Base-by-base conservation (phyloP, 2,797 vertebrate genomes). In the Coregonus sp. region DNA sequence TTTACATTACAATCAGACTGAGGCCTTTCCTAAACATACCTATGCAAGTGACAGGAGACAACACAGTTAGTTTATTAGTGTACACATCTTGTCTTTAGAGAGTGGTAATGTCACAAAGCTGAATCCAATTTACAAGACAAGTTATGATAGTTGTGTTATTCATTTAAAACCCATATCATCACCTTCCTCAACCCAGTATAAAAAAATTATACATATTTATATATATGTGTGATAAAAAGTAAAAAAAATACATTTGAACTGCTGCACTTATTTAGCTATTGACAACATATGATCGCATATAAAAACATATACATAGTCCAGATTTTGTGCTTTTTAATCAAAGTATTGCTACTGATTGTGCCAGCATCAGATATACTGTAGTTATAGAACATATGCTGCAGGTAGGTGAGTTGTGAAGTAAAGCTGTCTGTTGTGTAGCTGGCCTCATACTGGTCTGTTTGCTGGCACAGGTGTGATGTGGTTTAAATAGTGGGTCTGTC, bases 241-340 rank as follows among this genome's bases (percentile, higher is more conserved):
- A 94, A 94, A 95, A 95, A 95, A 95, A 94, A 95, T 87, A 90
- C 87, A 25, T 25, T 92, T 89, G 86, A 90, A 88, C 77, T 80
- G 86, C 82, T 84, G 86, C 81, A 88, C 74, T 75, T 87, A 87
- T 87, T 81, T 85, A 82, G 81, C 86, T 81, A 86, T 65, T 83
- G 74, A 85, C 78, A 80, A 86, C 82, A 88, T 77, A 89, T 75
- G 85, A 86, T 89, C 84, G 86, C 84, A 76, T 80, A 90, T 78
- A 89, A 76, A 83, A 85, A 84, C 77, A 63, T 71, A 82, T 86
- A 89, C 86, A 84, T 66, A 81, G 83, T 92, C 80, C 80, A 87
- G 76, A 81, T 83, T 77, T 92, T 93, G 92, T 93, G 93, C 92
- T 94, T 90, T 89, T 77, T 73, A 66, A 78, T 86, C 77, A n/a